These are phyloP conservation scores for Nanger granti DNA, from an alignment of 2,113 vertebrate genomes.

Conservation along the genomic window DNA sequence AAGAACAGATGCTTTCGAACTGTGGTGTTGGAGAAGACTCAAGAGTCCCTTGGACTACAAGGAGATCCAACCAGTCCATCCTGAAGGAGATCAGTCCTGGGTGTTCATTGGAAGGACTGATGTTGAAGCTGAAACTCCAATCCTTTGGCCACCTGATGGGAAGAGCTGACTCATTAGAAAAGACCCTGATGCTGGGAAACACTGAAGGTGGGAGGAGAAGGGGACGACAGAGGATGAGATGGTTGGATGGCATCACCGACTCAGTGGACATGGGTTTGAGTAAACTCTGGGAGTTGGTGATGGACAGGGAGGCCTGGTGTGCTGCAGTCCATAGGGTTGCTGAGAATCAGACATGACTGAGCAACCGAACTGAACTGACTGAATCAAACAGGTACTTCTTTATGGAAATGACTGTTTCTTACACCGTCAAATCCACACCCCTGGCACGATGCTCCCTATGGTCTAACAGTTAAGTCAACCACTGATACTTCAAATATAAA, in stretches of 20 bases:
- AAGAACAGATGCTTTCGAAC: not conserved
- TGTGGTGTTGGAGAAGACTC: not conserved
- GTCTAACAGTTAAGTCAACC: not conserved
- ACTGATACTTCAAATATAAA: not conserved
- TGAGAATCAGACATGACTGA: not conserved
- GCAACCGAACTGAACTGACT: not conserved
- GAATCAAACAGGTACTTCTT: not conserved
- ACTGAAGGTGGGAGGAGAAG: not conserved
- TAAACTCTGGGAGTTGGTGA: not conserved
- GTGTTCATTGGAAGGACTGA: not conserved
- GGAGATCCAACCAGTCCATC: not conserved
- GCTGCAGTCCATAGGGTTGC: fast-evolving
- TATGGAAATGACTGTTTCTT: not conserved
- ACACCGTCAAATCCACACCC: not conserved
- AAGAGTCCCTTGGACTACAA: not conserved
- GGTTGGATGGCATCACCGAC: not conserved
- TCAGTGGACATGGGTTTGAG: not conserved
- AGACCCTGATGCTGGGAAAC: not conserved
- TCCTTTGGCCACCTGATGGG: fast-evolving
- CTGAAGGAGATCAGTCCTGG: not conserved
- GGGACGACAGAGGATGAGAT: not conserved
- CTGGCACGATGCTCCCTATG: not conserved
- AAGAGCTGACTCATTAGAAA: not conserved
- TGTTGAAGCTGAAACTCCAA: not conserved
- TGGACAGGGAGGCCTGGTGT: not conserved